Evolutionary conservation across 2,797 vertebrate species (phyloP).

Genomic region (Ataeniobius toweri): DNA sequence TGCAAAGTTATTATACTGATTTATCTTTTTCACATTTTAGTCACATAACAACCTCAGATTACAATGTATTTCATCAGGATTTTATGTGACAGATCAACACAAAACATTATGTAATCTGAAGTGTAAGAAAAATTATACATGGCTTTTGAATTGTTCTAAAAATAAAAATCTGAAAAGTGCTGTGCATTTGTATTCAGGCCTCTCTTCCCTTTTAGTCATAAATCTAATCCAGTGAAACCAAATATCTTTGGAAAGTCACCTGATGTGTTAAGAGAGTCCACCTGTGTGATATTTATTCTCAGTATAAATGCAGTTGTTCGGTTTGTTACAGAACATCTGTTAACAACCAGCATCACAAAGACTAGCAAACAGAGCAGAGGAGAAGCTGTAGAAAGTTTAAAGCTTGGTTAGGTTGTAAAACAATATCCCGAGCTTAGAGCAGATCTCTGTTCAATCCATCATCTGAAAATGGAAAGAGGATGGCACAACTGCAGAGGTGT

Average conservation of each 20-base stretch:
- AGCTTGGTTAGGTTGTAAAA: no score
- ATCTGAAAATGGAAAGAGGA: no score
- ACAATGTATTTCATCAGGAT: not conserved
- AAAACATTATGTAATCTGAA: not conserved
- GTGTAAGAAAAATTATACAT: not conserved
- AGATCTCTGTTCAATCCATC: no score
- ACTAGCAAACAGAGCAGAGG: no score
- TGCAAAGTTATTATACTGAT: constrained; percentile 3
- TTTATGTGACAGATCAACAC: not conserved
- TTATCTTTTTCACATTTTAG: not conserved
- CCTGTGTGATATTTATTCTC: no score
- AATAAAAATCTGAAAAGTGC: not conserved
- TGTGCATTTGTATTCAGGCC: not conserved
- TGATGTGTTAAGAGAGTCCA: no score
- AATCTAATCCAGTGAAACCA: not conserved
- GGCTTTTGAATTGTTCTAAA: not conserved
- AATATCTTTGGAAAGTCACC: not conserved
- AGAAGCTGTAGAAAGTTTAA: no score
- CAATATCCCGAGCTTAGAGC: no score
- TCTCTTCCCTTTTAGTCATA: not conserved
- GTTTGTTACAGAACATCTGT: no score
- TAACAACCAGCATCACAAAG: no score
- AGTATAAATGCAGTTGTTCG: no score
- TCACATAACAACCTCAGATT: not conserved
- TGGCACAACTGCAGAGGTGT: no score